Conservation (phyloP, 2,797 vertebrate genomes). For the Myiotriccus ornatus region DNA sequence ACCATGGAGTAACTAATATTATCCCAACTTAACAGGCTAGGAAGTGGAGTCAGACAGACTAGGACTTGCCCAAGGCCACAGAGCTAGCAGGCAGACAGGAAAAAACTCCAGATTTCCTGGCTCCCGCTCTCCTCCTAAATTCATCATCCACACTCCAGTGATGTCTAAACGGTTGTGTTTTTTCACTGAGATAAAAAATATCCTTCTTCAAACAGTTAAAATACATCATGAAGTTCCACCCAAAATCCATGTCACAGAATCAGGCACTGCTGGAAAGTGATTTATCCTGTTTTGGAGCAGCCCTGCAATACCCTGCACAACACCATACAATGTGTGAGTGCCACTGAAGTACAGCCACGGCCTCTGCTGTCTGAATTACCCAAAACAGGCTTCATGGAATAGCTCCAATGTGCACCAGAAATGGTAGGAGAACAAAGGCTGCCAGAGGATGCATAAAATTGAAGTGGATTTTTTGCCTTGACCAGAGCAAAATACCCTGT, state of each 20-base stretch:
- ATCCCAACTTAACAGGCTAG: neutral
- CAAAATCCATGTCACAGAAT: neutral
- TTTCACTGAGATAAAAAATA: neutral
- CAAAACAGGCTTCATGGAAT: neutral
- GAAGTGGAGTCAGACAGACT: conserved; percentile 39
- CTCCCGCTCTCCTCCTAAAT: conserved; percentile 16
- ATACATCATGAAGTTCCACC: neutral
- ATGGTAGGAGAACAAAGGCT: neutral
- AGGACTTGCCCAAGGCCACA: conserved; percentile 24
- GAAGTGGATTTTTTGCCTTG: neutral
- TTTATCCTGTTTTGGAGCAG: neutral
- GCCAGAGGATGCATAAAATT: neutral
- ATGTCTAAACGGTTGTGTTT: neutral
- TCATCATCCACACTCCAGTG: neutral
- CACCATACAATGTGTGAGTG: neutral
- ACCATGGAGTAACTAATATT: neutral
- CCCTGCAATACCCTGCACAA: neutral
- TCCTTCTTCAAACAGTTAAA: neutral
- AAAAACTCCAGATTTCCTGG: conserved; percentile 55
- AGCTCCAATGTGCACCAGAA: neutral
- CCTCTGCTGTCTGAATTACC: neutral
- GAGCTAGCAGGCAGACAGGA: conserved; percentile 1
- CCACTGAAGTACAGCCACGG: neutral
- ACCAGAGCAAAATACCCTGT: neutral
- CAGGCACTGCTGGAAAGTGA: neutral